Base-by-base conservation (phyloP, 2,113 vertebrate genomes). In the Choloepus hoffmanni region DNA sequence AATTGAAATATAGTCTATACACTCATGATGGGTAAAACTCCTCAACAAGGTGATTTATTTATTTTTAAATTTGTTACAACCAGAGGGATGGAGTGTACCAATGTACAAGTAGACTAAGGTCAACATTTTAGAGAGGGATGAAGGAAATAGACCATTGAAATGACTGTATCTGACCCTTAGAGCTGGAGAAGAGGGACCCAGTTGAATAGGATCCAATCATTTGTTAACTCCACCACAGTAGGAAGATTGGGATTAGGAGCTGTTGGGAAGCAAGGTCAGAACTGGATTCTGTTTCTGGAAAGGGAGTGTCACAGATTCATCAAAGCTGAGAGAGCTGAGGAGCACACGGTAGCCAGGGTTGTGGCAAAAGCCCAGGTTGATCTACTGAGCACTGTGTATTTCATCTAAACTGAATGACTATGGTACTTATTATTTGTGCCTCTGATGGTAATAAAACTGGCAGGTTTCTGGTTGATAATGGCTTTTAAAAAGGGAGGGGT, bases 31-130 rank as follows among this genome's bases (percentile, higher is more conserved):
- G 15, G 62, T 94, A 86, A 76, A 72, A 48, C n/a, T 68, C 40
- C 50, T 58, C 63, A 28, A 60, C 21, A 92, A 58, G 24, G 36
- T 36, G 36, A 36, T 19, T 67, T 87, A 40, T 33, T 65, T 89
- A 21, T 84, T 89, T 96, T 89, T n/a, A 85, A 89, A 90, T 72
- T 50, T 86, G 62, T 86, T 82, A 76, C 3, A 70, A 7, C 33
- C 28, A 53, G n/a, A 67, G 33, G 23, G 9, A 36, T 93, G 11
- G 53, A 67, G 13, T 81, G 7, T 63, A 11, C 50, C 28, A 33
- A 1, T 67, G 60, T 23, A 70, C 24, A 12, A 14, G 40, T 23
- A 70, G 53, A 60, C 40, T 36, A 73, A 95, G 24, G 79, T 43
- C 65, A 36, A 74, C 28, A 21, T 55, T 30, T 45, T 60, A 67